Conservation (phyloP, 1,140 invertebrate genomes). For the Drosophila biarmipes region DNA sequence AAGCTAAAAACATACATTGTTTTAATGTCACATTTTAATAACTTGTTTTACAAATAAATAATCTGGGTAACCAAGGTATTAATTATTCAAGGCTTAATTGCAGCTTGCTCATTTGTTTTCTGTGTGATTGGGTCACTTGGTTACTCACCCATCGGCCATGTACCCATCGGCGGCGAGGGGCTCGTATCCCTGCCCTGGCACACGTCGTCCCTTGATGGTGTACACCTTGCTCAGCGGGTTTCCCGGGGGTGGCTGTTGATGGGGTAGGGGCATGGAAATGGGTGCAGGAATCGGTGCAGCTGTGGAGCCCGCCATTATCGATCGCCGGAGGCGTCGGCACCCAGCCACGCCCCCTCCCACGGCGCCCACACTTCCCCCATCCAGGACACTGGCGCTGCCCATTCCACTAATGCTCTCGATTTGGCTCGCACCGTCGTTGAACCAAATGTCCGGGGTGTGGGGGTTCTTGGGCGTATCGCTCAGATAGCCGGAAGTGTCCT, state of each 20-base stretch:
- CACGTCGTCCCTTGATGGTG: conserved; percentile 59
- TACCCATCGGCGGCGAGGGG: conserved; percentile 65
- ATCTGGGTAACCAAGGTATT: background rate
- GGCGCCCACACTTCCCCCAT: conserved; percentile 24
- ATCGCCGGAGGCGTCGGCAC: conserved; percentile 65
- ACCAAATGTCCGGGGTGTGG: conserved; percentile 83
- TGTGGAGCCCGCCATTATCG: conserved; percentile 54
- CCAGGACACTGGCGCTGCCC: conserved; percentile 61
- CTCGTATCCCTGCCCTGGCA: conserved; percentile 57
- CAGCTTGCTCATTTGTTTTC: conserved; percentile 7
- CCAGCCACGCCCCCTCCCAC: conserved; percentile 17
- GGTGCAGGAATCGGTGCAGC: conserved; percentile 31
- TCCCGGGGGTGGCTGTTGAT: conserved; percentile 9
- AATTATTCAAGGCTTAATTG: conserved; percentile 7
- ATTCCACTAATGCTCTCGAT: conserved; percentile 73
- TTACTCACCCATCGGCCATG: conserved; percentile 67
- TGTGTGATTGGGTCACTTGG: conserved; percentile 26
- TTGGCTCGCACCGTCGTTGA: conserved; percentile 77
- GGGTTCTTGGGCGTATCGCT: conserved; percentile 87
- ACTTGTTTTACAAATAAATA: no score
- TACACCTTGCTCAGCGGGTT: conserved; percentile 40
- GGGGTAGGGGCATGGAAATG: conserved; percentile 12
- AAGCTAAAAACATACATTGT: no score
- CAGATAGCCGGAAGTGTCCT: conserved; percentile 89
- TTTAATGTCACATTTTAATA: no score